These are phyloP conservation scores for Thamnophis elegans DNA, from an alignment of 2,797 vertebrate genomes.

Conservation along the genomic window DNA sequence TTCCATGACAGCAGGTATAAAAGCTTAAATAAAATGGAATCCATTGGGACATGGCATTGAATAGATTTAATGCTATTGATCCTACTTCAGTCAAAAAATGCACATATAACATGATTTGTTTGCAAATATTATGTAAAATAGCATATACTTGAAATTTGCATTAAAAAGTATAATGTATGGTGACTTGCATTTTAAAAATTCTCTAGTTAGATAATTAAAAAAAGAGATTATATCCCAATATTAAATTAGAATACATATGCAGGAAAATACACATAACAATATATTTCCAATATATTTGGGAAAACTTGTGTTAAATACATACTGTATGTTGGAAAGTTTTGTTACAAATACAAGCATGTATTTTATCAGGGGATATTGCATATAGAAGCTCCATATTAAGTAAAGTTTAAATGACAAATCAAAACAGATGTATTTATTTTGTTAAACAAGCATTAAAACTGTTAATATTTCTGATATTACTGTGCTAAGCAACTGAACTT, in stretches of 20 bases:
- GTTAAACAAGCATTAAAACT: neutral
- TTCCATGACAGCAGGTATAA: neutral
- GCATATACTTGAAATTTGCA: neutral
- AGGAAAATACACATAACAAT: neutral
- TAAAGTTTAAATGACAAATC: neutral
- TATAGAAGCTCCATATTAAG: neutral
- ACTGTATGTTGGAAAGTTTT: neutral
- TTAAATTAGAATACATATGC: neutral
- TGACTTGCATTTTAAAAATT: neutral
- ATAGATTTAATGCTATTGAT: neutral
- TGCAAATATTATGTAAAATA: neutral
- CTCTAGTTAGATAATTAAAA: neutral
- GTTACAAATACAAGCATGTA: neutral
- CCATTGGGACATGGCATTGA: neutral
- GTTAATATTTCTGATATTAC: neutral
- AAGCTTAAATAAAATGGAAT: neutral
- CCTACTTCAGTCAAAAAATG: neutral
- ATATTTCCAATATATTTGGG: neutral
- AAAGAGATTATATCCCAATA: neutral
- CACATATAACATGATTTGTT: neutral
- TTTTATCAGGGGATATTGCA: neutral
- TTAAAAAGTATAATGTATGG: neutral
- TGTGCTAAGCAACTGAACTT: conserved; percentile 22
- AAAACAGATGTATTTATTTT: neutral
- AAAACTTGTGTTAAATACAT: neutral